phyloP scores from a whole-genome alignment of 2,113 vertebrate genomes.

The Megalops atlanticus region DNA sequence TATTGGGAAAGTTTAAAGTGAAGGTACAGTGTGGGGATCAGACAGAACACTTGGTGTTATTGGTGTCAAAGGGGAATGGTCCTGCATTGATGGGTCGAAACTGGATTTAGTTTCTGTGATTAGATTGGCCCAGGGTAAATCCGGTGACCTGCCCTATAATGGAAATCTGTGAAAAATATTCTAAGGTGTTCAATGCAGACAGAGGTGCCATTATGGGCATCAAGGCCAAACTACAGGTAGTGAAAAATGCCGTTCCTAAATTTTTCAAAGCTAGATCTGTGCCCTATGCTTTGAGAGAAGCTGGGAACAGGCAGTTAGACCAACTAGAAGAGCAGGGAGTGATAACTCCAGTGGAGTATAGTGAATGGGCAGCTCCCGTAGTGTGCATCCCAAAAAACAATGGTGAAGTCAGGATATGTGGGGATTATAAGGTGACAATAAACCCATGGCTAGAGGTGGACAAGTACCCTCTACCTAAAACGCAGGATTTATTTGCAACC shows the following conservation, averaged over 20 bases:
- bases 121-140: background rate
- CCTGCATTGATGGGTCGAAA: background rate
- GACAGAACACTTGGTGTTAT: too few relatives aligned
- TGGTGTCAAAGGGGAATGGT: background rate
- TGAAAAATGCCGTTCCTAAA: background rate
- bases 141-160: background rate
- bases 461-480: conserved; percentile 12
- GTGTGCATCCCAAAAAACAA: background rate
- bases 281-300: background rate
- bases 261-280: conserved; percentile 4
- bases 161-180: background rate
- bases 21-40: too few relatives aligned
- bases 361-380: background rate
- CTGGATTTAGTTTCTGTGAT: background rate
- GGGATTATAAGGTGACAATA: background rate
- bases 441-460: conserved; percentile 14
- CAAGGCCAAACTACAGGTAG: background rate
- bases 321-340: background rate
- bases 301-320: background rate
- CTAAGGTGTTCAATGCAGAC: background rate
- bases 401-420: background rate
- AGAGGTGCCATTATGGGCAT: background rate
- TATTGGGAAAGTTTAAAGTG: too few relatives aligned
- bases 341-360: background rate
- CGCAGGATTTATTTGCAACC: conserved; percentile 14